Base-by-base conservation (phyloP, 2,888 invertebrate species). In the Apomyelois bistriatella region DNA sequence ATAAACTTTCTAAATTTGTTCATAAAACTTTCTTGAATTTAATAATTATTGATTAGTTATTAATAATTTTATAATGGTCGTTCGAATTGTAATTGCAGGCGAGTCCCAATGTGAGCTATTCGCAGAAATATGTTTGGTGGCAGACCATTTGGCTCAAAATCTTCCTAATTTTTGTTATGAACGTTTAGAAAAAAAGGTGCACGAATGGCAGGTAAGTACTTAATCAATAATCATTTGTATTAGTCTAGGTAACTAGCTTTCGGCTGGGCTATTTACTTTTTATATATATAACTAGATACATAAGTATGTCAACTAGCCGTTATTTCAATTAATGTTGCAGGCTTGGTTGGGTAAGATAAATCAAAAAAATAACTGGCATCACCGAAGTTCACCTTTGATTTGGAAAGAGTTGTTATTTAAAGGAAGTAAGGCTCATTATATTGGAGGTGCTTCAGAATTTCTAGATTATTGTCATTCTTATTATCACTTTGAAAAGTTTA, bases 391-490 rank as follows among this genome's bases (percentile, higher is more conserved):
- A 9, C 93, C 93, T 5, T 64, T 94, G 48, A 79, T 93, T 60
- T 94, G 93, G 93, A 93, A 92, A 72, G 92, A 93, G 75, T 70
- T 92, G 53, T 74, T 90, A 50, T 77, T 86, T 68, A 83, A 85
- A 63, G 92, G 92, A 15, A 91, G 91, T 41, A 91, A 90, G 62
- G 80, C 91, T 0, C 81, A 79, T 64, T 91, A 92, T 43, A 90
- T 94, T n/a, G 94, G 94, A 6, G 91, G 92, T 46, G 80, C 90
- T 3, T 74, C 88, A 38, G 91, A 93, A 53, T 94, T 93, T 81
- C 88, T 92, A 78, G 92, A 93, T 69, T 93, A 93, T 61, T 89
- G 92, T 61, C 85, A 91, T 70, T 91, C 92, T 35, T 93, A 93
- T 74, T 94, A 93, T 62, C 61, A 82, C 36, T 81, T 88, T 57